Conservation (phyloP, 2,797 vertebrate genomes). For the Anabacerthia variegaticeps region DNA sequence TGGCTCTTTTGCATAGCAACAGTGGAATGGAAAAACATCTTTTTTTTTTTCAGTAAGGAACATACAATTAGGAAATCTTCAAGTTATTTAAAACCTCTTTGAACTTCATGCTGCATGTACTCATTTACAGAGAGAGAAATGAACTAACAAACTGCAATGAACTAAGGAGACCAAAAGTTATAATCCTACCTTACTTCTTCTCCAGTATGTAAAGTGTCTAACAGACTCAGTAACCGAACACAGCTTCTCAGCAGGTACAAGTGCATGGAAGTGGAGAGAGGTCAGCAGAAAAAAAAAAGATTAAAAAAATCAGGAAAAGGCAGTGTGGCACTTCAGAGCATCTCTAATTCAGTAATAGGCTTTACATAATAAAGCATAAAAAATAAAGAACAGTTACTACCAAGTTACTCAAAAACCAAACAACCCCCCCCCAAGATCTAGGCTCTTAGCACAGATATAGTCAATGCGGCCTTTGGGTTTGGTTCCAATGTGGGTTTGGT, state of each 20-base stretch:
- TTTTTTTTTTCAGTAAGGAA: not conserved
- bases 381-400: not conserved
- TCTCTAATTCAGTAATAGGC: not conserved
- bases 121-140: not conserved
- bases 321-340: not conserved
- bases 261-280: fast-evolving
- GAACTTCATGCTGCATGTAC: not conserved
- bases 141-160: not conserved
- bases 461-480: not conserved
- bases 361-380: not conserved
- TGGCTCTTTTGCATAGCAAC: not conserved
- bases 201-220: not conserved
- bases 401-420: not conserved
- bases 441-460: not conserved
- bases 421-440: fast-evolving
- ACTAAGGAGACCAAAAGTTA: not conserved
- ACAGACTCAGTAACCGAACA: not conserved
- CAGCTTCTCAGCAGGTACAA: not conserved
- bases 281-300: not conserved
- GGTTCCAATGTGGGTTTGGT: too few species aligned
- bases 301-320: not conserved
- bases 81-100: not conserved
- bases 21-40: not conserved
- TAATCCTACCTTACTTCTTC: not conserved
- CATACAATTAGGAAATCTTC: not conserved